Percentiles rank a stretch among this genome's conserved stretches.
These are phyloP conservation scores for Parus major DNA, from an alignment of 2,113 vertebrate species.

Conservation along the genomic window DNA sequence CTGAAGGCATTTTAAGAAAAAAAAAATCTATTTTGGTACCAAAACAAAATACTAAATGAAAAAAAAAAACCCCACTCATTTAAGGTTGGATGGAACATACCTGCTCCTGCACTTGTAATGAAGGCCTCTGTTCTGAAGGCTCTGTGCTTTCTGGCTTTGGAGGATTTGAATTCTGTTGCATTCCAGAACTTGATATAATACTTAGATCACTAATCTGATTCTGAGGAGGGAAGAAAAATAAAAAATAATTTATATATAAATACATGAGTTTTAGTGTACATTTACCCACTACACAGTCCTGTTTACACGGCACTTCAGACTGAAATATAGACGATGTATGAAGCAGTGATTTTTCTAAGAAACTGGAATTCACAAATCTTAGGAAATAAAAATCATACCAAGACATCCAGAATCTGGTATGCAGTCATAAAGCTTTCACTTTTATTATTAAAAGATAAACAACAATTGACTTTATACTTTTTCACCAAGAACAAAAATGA, in stretches of 20 bases:
- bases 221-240: not conserved
- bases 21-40: not conserved
- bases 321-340: not conserved
- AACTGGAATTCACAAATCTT: not conserved
- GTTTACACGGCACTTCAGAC: not conserved
- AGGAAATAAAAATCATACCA: not conserved
- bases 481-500: not conserved
- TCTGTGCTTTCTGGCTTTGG: conserved; percentile 71
- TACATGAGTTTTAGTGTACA: not conserved
- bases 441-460: not conserved
- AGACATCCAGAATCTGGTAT: not conserved
- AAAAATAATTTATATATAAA: not conserved
- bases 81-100: conserved; percentile 52
- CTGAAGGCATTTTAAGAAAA: not conserved
- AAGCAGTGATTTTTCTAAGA: not conserved
- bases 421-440: not conserved
- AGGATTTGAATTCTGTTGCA: conserved; percentile 67
- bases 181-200: conserved; percentile 66
- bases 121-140: conserved; percentile 58
- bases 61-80: not conserved
- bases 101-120: conserved; percentile 71
- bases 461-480: not conserved
- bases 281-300: not conserved
- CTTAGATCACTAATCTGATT: conserved; percentile 73
- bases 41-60: not conserved